Percentiles rank a stretch among this genome's conserved stretches.
These are phyloP conservation scores for Oncorhynchus gorbuscha DNA, from an alignment of 2,113 vertebrate species.

Conservation along the genomic window DNA sequence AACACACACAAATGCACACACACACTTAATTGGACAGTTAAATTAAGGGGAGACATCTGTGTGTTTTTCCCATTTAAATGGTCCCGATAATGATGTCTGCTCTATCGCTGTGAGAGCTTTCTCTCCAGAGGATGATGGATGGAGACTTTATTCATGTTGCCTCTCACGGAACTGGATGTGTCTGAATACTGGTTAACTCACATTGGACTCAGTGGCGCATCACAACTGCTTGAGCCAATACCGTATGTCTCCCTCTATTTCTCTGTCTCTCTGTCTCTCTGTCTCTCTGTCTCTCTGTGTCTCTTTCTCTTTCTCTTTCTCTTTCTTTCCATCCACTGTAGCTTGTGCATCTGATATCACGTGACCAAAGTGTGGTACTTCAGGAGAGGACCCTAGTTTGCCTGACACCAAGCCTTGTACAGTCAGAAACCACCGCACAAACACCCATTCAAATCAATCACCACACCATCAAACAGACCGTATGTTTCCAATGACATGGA, in stretches of 20 bases:
- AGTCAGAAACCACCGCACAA: slow-evolving; percentile 50
- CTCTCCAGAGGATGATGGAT: slow-evolving; percentile 56
- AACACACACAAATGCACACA: not conserved
- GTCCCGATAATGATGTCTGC: slow-evolving; percentile 56
- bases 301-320: not conserved
- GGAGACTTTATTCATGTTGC: slow-evolving; percentile 29
- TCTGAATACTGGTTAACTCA: too few species aligned
- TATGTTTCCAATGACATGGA: slow-evolving; percentile 17
- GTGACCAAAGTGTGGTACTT: slow-evolving; percentile 9
- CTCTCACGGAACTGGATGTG: not conserved
- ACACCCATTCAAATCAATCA: slow-evolving; percentile 62
- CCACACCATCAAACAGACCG: slow-evolving; percentile 37
- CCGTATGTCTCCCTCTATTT: too few species aligned
- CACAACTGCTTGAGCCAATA: too few species aligned
- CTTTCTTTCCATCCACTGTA: not conserved
- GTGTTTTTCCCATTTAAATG: slow-evolving; percentile 49
- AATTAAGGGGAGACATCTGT: slow-evolving; percentile 17
- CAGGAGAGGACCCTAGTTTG: too few species aligned
- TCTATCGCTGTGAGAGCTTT: slow-evolving; percentile 29
- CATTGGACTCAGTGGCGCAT: too few species aligned
- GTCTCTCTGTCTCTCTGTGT: not conserved
- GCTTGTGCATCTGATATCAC: not conserved
- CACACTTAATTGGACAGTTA: not conserved
- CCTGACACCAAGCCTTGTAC: not conserved
- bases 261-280: too few species aligned